These are phyloP conservation scores for Anoplius nigerrimus DNA, from an alignment of 2,888 invertebrate species.

Conservation along the genomic window DNA sequence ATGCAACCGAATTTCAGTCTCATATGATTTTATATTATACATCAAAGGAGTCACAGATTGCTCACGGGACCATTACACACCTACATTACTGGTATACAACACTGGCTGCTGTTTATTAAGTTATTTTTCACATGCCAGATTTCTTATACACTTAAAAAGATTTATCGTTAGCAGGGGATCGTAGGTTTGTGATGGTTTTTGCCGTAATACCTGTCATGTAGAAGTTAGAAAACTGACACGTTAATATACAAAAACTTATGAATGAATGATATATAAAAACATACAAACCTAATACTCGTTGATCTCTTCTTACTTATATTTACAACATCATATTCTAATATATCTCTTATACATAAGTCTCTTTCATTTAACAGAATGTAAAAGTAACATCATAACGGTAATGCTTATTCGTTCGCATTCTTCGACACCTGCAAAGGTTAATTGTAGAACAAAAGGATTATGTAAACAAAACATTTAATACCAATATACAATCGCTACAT, in stretches of 20 bases:
- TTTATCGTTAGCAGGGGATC: too few species aligned
- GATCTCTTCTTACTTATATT: conserved; percentile 49
- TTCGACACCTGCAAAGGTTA: conserved; percentile 10
- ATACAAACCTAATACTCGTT: conserved; percentile 58
- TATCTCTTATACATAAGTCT: conserved; percentile 28
- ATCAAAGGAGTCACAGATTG: conserved; percentile 36
- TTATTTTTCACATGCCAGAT: conserved; percentile 13
- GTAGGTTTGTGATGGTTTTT: conserved; percentile 7
- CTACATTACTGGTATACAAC: conserved; percentile 38
- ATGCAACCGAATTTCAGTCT: conserved; percentile 12
- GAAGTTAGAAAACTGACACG: too few species aligned
- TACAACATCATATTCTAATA: conserved; percentile 50
- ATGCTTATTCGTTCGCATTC: conserved; percentile 15
- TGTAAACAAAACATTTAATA: conserved; percentile 18
- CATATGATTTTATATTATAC: conserved; percentile 34
- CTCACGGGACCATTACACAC: conserved; percentile 35
- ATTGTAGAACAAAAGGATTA: conserved; percentile 32
- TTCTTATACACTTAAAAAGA: conserved; percentile 6
- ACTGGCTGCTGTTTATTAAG: conserved; percentile 9
- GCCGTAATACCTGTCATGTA: conserved; percentile 27
- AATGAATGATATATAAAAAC: conserved; percentile 56
- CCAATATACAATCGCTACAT: conserved; percentile 36
- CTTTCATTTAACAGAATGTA: conserved; percentile 24
- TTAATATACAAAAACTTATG: too few species aligned
- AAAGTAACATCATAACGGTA: conserved; percentile 26